phyloP scores from a whole-genome alignment of 2,797 vertebrate species.

The Pseudocheirus occidentalis region DNA sequence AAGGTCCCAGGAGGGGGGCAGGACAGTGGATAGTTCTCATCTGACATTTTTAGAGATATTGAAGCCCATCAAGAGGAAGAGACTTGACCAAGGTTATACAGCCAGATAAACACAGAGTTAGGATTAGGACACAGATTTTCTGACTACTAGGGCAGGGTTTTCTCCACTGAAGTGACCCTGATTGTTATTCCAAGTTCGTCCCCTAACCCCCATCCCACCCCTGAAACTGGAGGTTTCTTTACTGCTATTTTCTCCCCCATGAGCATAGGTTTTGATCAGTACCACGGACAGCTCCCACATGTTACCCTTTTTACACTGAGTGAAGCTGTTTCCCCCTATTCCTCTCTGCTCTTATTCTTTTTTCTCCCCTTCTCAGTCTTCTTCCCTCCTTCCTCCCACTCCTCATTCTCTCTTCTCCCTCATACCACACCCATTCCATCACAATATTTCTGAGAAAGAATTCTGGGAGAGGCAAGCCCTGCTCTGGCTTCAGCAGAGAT shows the following conservation, averaged over 20 bases:
- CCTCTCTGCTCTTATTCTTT: neutral
- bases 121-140: neutral
- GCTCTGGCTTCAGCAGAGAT: neutral
- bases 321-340: neutral
- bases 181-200: neutral
- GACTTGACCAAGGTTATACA: conserved; percentile 20
- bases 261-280: conserved; percentile 6
- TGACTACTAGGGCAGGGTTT: neutral
- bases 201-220: neutral
- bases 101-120: neutral
- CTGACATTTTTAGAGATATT: conserved; percentile 40
- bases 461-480: neutral
- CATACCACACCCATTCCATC: neutral
- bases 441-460: neutral
- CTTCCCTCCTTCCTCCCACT: neutral
- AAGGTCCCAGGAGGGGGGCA: conserved; percentile 10
- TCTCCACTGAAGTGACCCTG: neutral
- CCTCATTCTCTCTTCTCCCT: neutral
- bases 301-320: neutral
- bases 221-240: neutral
- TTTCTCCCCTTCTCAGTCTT: neutral
- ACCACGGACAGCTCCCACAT: conserved; percentile 62
- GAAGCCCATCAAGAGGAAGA: conserved; percentile 30
- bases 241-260: neutral
- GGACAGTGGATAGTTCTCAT: conserved; percentile 28